Base-by-base conservation (phyloP, 2,797 vertebrate genomes). In the Kryptolebias ocellatus region DNA sequence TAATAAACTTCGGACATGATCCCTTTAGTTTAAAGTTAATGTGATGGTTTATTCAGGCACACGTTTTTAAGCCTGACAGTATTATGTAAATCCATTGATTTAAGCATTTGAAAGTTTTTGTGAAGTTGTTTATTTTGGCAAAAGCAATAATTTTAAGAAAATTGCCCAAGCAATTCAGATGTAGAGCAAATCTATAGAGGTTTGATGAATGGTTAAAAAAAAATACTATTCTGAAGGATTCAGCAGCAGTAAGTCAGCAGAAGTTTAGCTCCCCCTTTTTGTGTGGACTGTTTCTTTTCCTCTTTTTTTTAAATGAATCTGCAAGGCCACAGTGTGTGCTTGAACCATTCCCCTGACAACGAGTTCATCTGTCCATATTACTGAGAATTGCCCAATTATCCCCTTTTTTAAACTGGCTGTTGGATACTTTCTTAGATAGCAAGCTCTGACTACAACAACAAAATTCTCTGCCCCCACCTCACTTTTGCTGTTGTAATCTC, bases 351-450 rank as follows among this genome's bases (percentile, higher is more conserved):
- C 69, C 79, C 69, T 72, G 78, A 80, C 78, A 73, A 67, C 2
- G 57, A 79, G 70, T 84, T 81, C 76, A 88, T 87, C 77, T 80
- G 75, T 88, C 77, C 67, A 58, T 63, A 79, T 83, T 89, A 76
- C 71, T 65, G 63, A 20, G 53, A 87, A 87, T 89, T 90, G 79
- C 64, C 80, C 83, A 88, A 85, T 89, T 84, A 89, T 85, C 74
- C 51, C 7, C 60, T 5, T 66, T 83, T 72, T 83, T 84, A 72
- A 77, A 83, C 76, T 70, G 70, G 60, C 72, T 77, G 75, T 73
- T 70, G 63, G 65, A 81, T 78, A 70, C 66, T 81, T 67, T 68
- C 64, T 73, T 56, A 64, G 34, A 81, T 55, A 70, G 60, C 60
- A 67, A 70, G 69, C 75, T 85, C 63, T 63, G 67, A 76, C 74